Conservation (phyloP, 2,797 vertebrate genomes). For the Enteromius trimaculatus region DNA sequence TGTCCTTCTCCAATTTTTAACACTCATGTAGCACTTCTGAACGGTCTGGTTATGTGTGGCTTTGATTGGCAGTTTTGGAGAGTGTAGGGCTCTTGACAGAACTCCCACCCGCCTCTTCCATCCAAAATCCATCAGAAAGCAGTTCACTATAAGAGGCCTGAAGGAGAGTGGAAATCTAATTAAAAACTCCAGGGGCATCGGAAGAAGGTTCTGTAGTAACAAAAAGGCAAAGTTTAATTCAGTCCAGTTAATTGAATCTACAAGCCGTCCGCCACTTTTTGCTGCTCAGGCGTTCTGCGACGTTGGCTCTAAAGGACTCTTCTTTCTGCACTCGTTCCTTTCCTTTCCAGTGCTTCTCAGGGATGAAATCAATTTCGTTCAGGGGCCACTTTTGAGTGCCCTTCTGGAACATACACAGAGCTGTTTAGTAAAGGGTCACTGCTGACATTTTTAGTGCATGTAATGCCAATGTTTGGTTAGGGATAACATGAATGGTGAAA, state of each 20-base stretch:
- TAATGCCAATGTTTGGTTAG: slow-evolving; percentile 27
- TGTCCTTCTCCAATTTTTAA: slow-evolving; percentile 21
- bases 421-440: slow-evolving; percentile 41
- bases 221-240: slow-evolving; percentile 62
- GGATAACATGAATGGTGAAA: slow-evolving; percentile 12
- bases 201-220: slow-evolving; percentile 49
- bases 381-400: slow-evolving; percentile 22
- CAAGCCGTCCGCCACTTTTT: slow-evolving; percentile 53
- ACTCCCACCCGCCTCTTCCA: slow-evolving; percentile 35
- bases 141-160: slow-evolving; percentile 27
- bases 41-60: background rate
- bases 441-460: background rate
- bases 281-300: slow-evolving; percentile 28
- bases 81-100: slow-evolving; percentile 11
- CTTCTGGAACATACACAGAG: slow-evolving; percentile 33
- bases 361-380: slow-evolving; percentile 43
- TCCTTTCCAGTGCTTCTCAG: slow-evolving; percentile 7
- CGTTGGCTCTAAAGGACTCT: slow-evolving; percentile 34
- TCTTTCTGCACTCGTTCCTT: slow-evolving; percentile 24
- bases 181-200: slow-evolving; percentile 57
- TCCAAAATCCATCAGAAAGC: slow-evolving; percentile 45
- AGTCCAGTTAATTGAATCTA: slow-evolving; percentile 63
- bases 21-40: slow-evolving; percentile 11
- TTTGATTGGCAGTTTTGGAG: slow-evolving; percentile 38
- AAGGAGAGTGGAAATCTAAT: slow-evolving; percentile 53